Evolutionary conservation across 2,797 vertebrate species (phyloP).

Genomic region (Oryzias sinensis): DNA sequence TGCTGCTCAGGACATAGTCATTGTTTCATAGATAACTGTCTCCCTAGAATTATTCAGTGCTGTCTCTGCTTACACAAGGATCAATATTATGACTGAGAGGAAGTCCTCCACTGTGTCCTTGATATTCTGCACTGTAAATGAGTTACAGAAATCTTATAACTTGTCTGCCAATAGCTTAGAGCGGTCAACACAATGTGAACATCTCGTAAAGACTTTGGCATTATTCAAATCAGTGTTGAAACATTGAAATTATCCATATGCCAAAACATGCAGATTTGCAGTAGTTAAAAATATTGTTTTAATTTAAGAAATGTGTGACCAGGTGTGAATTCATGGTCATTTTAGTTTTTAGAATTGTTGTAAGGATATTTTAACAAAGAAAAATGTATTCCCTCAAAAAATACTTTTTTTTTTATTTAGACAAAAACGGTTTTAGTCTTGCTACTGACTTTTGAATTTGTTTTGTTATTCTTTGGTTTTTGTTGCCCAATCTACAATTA

Average conservation of each 20-base stretch:
- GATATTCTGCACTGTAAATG: constrained; percentile 40
- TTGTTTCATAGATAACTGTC: constrained; percentile 55
- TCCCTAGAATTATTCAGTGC: constrained; percentile 59
- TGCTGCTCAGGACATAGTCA: constrained; percentile 48
- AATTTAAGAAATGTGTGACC: too few relatives aligned
- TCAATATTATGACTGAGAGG: constrained; percentile 53
- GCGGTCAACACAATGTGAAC: constrained; percentile 21
- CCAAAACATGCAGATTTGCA: constrained; percentile 5
- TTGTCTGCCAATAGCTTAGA: constrained; percentile 13
- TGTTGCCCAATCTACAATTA: not conserved
- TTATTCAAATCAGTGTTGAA: constrained; percentile 17
- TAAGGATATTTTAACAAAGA: too few relatives aligned
- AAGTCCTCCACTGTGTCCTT: constrained; percentile 57
- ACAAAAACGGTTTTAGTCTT: not conserved
- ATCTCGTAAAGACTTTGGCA: constrained; percentile 9
- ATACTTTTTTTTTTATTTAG: not conserved
- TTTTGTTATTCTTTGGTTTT: not conserved
- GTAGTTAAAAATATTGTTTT: not conserved
- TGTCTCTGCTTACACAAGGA: constrained; percentile 54
- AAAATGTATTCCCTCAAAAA: not conserved
- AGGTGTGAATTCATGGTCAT: too few relatives aligned
- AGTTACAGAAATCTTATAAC: constrained; percentile 33
- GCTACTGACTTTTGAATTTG: too few relatives aligned
- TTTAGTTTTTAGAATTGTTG: too few relatives aligned
- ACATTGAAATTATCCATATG: constrained; percentile 1